Percentiles rank a stretch among this genome's conserved stretches.
Evolutionary conservation across 1,140 invertebrate species (phyloP).

Genomic region (Heliothis subflexa): DNA sequence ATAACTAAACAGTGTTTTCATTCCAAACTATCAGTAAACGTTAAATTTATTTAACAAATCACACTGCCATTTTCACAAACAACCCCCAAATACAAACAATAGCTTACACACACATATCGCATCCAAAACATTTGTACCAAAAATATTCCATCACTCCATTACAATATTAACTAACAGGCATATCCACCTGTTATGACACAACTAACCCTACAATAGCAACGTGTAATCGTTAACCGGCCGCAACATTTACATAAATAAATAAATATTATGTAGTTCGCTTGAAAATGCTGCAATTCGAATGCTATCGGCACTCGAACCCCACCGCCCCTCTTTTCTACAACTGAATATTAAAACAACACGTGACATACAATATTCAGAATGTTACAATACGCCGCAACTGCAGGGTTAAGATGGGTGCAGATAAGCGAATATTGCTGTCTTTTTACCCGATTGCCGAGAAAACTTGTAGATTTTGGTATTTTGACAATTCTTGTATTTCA

Average conservation of each 20-base stretch:
- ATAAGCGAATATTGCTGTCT: not conserved
- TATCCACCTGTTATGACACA: conserved; percentile 20
- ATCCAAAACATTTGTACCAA: not conserved
- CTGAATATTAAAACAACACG: conserved; percentile 57
- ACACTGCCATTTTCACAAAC: too few relatives aligned
- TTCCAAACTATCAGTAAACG: too few relatives aligned
- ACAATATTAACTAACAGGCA: not conserved
- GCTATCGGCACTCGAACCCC: conserved; percentile 41
- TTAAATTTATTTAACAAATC: too few relatives aligned
- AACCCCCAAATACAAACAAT: not conserved
- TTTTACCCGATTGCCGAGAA: too few relatives aligned
- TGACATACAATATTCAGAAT: conserved; percentile 53
- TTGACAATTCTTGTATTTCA: too few relatives aligned
- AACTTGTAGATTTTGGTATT: too few relatives aligned
- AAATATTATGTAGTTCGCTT: conserved; percentile 42
- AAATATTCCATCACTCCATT: not conserved
- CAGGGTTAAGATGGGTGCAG: conserved; percentile 12
- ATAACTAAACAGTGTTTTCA: too few relatives aligned
- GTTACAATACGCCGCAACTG: conserved; percentile 42
- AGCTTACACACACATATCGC: not conserved
- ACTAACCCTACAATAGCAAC: conserved; percentile 7
- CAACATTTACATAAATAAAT: conserved; percentile 54
- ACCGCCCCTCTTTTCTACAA: conserved; percentile 39
- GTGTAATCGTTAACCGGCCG: conserved; percentile 44
- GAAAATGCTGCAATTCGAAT: conserved; percentile 54